Evolutionary conservation across 2,113 vertebrate species (phyloP), one percentile per base, ranked within the genome.

Genomic region (Peucedramus taeniatus): DNA sequence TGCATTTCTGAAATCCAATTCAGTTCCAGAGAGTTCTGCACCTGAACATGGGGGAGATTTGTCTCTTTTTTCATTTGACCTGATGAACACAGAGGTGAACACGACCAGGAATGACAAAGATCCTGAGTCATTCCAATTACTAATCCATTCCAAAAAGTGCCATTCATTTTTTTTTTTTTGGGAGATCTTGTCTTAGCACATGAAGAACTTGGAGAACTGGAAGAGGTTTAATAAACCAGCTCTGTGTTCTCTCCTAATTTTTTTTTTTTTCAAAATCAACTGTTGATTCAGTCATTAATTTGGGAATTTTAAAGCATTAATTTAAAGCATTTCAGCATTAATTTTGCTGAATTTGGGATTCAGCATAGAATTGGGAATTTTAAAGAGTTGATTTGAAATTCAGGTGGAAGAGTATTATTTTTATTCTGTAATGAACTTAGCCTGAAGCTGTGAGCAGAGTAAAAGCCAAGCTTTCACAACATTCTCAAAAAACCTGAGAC

Each of bases 1-100:
- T 0, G 0, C 6, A 5, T 78, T 93, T 75, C 68, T 57, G 22
- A 23, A 8, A 24, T 4, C 35, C 6, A 12, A 0, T 20, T 9
- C 63, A 51, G 6, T 68, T 24, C 45, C 54, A 81, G 28, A 15
- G 42, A 57, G 8, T 81, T 66, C 45, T 72, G 14, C 27, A 26
- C 12, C 31, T 40, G 50, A 35, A 9, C 4, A 4, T 1, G 15
- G 15, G 24, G 6, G 20, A 82, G 13, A 16, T 70, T 54, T 59
- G n/a, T 33, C 15, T 65, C 21, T 54, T 69, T 86, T 50, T 63
- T 3, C 19, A 68, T 65, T 23, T 28, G 47, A 56, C 8, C 11
- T 69, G 37, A 24, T 33, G 31, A 5, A 35, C 3, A 11, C 19
- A 51, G 30, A 77, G 19, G 19, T 51, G 50, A 89, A 40, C 63